Base-by-base conservation (phyloP, 1,140 invertebrate species). In the Vollenhovia emeryi region DNA sequence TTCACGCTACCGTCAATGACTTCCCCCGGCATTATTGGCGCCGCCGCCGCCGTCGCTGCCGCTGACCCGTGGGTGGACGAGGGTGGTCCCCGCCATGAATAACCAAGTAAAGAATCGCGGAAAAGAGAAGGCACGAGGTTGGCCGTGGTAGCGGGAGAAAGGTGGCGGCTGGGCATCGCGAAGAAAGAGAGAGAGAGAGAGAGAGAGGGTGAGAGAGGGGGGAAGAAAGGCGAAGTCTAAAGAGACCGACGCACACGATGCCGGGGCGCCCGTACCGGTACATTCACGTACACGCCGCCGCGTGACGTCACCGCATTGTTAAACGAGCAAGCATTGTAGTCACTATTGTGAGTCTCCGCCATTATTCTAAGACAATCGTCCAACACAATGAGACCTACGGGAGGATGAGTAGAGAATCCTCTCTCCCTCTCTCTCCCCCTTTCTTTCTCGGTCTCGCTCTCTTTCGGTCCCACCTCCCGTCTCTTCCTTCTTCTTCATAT, bases 291-390 rank as follows among this genome's bases (percentile, higher is more conserved):
- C 92, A 94, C 86, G 89, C 73, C 82, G 86, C 87, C 90, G 92
- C 93, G 94, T 95, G 94, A 95, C 94, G 94, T 95, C 94, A 95
- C 92, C 93, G 94, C 94, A 95, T 95, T 95, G 94, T 95, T 95
- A 95, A 94, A 95, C 93, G 93, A 94, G 94, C 94, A 93, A 95
- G 94, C 94, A 95, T 95, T 95, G 94, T 95, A 95, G 94, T 95
- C 94, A 95, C 94, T 95, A 94, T 95, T 95, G 94, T 95, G 94
- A 94, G 94, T 94, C 94, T 94, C 93, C 92, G 94, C 94, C 94
- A 95, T 95, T 95, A 95, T 95, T 95, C 94, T 95, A 95, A 95
- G 94, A 95, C 94, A 95, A 95, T 95, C 94, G 94, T 95, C 94
- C 94, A 93, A 95, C 94, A 95, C 94, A 95, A 95, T 95, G 94